These are phyloP conservation scores for Meiosimyza platycephala DNA, from an alignment of 2,888 invertebrate genomes.

Conservation along the genomic window DNA sequence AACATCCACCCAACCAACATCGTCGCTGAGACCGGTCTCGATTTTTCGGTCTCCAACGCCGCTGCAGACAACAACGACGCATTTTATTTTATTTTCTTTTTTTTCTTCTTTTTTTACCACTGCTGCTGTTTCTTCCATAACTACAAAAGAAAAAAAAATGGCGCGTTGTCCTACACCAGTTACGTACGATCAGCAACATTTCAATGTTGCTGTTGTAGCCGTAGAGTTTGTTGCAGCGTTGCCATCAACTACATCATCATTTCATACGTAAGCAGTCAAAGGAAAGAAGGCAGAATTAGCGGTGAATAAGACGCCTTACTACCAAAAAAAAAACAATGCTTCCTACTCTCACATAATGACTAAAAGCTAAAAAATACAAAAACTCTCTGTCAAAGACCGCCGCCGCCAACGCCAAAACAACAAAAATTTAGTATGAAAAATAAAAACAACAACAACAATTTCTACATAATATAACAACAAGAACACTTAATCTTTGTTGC, in stretches of 20 bases:
- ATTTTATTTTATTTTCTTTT: conserved; percentile 5
- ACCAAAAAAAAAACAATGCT: too few species aligned
- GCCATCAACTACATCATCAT: neutral
- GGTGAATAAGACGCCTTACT: too few species aligned
- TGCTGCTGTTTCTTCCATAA: neutral
- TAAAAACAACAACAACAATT: neutral
- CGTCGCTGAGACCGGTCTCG: neutral
- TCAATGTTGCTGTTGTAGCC: neutral
- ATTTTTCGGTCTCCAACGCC: neutral
- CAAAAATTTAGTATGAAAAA: conserved; percentile 6
- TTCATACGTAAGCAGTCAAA: neutral
- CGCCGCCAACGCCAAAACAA: conserved; percentile 35
- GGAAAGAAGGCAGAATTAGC: too few species aligned
- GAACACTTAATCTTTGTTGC: neutral
- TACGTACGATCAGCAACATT: too few species aligned
- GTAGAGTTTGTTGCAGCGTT: conserved; percentile 25
- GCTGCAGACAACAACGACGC: neutral
- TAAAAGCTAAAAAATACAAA: neutral
- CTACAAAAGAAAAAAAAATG: conserved; percentile 7
- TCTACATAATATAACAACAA: neutral
- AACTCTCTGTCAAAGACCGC: conserved; percentile 36
- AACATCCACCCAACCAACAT: neutral
- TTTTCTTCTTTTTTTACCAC: neutral
- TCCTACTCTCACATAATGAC: neutral
- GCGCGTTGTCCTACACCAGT: conserved; percentile 18